Percentiles rank a stretch among this genome's conserved stretches.
Evolutionary conservation across 1,140 invertebrate species (phyloP).

Genomic region (Drosophila nikananu): DNA sequence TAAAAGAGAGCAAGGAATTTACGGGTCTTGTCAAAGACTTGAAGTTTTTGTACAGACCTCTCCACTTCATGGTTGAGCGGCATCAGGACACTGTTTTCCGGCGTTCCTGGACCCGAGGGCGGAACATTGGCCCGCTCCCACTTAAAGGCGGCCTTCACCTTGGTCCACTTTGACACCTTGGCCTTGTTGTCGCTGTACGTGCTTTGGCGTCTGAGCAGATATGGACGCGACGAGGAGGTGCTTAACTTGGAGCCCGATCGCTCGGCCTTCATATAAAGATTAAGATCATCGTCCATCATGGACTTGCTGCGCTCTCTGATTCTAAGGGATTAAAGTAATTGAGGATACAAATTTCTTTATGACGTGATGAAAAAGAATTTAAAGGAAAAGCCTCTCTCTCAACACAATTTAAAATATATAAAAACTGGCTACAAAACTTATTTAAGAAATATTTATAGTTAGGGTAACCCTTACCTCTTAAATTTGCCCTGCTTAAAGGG

Average conservation of each 20-base stretch:
- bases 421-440: too few species aligned
- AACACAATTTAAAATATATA: too few species aligned
- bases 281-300: conserved; percentile 84
- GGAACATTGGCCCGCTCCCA: conserved; percentile 89
- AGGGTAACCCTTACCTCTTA: conserved; percentile 47
- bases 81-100: conserved; percentile 79
- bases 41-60: conserved; percentile 50
- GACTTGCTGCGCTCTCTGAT: conserved; percentile 86
- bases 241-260: conserved; percentile 43
- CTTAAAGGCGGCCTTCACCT: conserved; percentile 92
- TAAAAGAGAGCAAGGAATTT: background rate
- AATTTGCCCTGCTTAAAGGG: conserved; percentile 67
- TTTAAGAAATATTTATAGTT: background rate
- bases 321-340: conserved; percentile 22
- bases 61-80: conserved; percentile 83
- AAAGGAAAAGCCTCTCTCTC: background rate
- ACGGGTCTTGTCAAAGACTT: too few species aligned
- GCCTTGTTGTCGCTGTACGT: conserved; percentile 82
- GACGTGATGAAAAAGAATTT: background rate
- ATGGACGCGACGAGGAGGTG: conserved; percentile 48
- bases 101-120: conserved; percentile 66
- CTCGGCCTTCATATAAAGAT: conserved; percentile 63
- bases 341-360: background rate
- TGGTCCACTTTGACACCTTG: conserved; percentile 91
- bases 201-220: conserved; percentile 77